Evolutionary conservation across 2,888 invertebrate species (phyloP).

Genomic region (Nephrotoma appendiculata): DNA sequence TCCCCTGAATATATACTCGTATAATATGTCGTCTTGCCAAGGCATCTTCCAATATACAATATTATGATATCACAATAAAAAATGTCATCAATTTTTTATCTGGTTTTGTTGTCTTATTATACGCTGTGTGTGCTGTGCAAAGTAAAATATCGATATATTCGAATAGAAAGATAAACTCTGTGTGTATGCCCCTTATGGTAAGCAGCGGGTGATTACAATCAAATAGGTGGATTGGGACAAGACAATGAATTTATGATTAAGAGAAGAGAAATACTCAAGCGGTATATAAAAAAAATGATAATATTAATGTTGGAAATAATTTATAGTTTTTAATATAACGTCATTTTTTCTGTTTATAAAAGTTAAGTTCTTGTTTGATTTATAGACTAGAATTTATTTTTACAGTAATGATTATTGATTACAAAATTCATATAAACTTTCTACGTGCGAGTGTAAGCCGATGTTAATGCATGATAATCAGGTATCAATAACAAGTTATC

Average conservation of each 20-base stretch:
- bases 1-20: not conserved
- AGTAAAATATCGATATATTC: not conserved
- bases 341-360: not conserved
- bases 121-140: not conserved
- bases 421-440: not conserved
- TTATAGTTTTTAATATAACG: not conserved
- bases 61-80: not conserved
- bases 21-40: not conserved
- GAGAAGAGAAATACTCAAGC: not conserved
- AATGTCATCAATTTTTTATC: not conserved
- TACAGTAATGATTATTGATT: not conserved
- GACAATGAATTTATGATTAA: not conserved
- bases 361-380: not conserved
- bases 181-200: not conserved
- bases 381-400: not conserved
- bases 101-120: not conserved
- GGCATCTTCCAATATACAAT: not conserved
- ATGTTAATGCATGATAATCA: not conserved
- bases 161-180: not conserved
- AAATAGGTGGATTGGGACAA: not conserved
- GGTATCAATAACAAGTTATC: not conserved
- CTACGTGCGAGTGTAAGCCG: not conserved
- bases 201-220: not conserved
- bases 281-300: not conserved
- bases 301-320: not conserved